phyloP scores from a whole-genome alignment of 1,140 invertebrate species.

The Carposina sasakii region DNA sequence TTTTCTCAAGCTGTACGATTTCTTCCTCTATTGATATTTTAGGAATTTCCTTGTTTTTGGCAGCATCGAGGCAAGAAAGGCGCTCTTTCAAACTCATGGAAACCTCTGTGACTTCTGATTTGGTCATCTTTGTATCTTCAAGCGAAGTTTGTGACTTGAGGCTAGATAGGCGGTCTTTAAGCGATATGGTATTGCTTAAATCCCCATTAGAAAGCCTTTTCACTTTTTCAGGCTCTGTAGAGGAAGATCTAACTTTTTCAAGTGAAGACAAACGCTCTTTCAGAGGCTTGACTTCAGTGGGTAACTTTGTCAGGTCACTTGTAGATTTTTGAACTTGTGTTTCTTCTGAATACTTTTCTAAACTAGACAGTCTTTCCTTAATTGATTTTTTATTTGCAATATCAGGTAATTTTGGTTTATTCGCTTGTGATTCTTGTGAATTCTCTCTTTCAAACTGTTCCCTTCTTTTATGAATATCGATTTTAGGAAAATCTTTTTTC shows the following conservation, averaged over 20 bases:
- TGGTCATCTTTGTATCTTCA: slow-evolving; percentile 55
- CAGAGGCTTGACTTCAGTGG: slow-evolving; percentile 76
- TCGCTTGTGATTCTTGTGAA: slow-evolving; percentile 64
- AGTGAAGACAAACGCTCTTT: slow-evolving; percentile 77
- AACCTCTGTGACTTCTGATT: slow-evolving; percentile 63
- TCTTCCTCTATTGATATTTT: slow-evolving; percentile 66
- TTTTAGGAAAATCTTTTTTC: slow-evolving; percentile 80
- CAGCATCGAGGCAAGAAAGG: slow-evolving; percentile 70
- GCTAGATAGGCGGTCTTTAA: slow-evolving; percentile 74
- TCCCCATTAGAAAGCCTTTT: slow-evolving; percentile 71
- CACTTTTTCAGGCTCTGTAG: slow-evolving; percentile 62
- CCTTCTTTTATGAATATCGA: slow-evolving; percentile 86
- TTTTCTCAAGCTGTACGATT: slow-evolving; percentile 40
- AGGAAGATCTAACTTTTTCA: slow-evolving; percentile 74
- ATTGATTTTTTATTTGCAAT: slow-evolving; percentile 78
- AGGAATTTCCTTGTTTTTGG: slow-evolving; percentile 67
- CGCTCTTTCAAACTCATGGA: slow-evolving; percentile 74
- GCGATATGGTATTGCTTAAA: slow-evolving; percentile 57
- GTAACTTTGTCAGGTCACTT: slow-evolving; percentile 69
- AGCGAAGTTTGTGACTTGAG: slow-evolving; percentile 73
- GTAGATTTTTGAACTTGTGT: slow-evolving; percentile 58
- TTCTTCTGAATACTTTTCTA: slow-evolving; percentile 74
- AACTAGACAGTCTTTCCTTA: slow-evolving; percentile 79
- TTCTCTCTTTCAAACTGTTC: slow-evolving; percentile 84
- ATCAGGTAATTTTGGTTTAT: slow-evolving; percentile 73